Evolutionary conservation across 2,797 vertebrate genomes (phyloP).

Genomic region (Clangula hyemalis): DNA sequence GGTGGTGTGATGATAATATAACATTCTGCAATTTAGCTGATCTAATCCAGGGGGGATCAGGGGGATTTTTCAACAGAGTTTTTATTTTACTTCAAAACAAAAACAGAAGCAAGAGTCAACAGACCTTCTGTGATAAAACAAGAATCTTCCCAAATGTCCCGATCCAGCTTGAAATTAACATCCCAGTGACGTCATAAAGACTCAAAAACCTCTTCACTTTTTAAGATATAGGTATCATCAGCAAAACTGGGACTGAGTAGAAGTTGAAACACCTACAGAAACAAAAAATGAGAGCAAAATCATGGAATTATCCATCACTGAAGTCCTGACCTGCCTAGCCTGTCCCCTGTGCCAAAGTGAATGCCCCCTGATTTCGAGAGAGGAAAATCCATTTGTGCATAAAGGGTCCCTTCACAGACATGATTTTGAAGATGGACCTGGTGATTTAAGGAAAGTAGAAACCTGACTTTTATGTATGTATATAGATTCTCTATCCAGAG

Average conservation of each 20-base stretch:
- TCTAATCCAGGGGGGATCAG: not conserved
- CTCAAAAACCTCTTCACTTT: not conserved
- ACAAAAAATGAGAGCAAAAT: not conserved
- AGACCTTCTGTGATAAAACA: not conserved
- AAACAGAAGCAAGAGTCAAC: not conserved
- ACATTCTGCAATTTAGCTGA: not conserved
- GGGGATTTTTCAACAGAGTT: not conserved
- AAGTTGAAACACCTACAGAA: not conserved
- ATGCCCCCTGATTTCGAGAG: not conserved
- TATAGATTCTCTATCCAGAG: not conserved
- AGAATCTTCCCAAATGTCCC: not conserved
- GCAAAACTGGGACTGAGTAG: not conserved
- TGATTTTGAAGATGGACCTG: not conserved
- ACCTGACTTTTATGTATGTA: not conserved
- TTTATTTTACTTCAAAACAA: not conserved
- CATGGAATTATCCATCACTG: rapidly evolving
- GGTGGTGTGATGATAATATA: not conserved
- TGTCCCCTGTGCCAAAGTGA: not conserved
- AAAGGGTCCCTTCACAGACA: not conserved
- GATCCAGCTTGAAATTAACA: not conserved
- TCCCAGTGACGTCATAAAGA: not conserved
- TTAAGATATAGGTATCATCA: not conserved
- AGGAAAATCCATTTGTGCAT: not conserved
- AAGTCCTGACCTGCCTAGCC: not conserved
- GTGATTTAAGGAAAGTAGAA: not conserved